These are phyloP conservation scores for Troides oblongomaculatus DNA, from an alignment of 2,888 invertebrate species.

Conservation along the genomic window DNA sequence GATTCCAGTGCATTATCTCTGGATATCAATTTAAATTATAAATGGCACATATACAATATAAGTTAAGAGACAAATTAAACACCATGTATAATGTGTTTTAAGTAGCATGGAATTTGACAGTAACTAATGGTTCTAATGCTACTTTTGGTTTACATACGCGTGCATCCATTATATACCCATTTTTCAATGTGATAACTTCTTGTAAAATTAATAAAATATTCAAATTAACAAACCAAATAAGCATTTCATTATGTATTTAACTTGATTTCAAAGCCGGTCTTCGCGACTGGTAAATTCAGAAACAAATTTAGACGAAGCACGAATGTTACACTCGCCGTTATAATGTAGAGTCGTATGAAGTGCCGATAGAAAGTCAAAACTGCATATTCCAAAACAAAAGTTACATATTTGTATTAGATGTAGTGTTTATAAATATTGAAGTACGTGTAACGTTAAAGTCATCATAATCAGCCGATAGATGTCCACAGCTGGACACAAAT, in stretches of 20 bases:
- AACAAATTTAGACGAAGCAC: conserved; percentile 12
- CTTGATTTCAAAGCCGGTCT: not conserved
- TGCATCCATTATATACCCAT: not conserved
- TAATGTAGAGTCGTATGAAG: not conserved
- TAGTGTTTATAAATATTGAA: too few species aligned
- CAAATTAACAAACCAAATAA: conserved; percentile 10
- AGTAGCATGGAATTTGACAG: conserved; percentile 9
- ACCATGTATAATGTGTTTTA: not conserved
- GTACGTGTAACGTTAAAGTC: too few species aligned
- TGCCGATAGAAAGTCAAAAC: too few species aligned
- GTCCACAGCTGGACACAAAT: too few species aligned
- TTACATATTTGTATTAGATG: too few species aligned
- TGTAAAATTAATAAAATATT: conserved; percentile 17
- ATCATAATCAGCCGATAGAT: too few species aligned
- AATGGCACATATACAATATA: not conserved
- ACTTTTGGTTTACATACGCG: conserved; percentile 27
- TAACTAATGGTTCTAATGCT: not conserved
- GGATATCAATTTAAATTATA: not conserved
- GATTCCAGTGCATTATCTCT: not conserved
- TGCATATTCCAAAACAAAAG: too few species aligned
- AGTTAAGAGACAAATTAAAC: not conserved
- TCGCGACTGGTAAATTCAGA: not conserved
- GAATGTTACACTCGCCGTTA: not conserved
- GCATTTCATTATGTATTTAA: conserved; percentile 17
- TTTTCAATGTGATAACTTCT: conserved; percentile 15